phyloP scores from a whole-genome alignment of 2,888 invertebrate species.

The Campopleginae sp. region DNA sequence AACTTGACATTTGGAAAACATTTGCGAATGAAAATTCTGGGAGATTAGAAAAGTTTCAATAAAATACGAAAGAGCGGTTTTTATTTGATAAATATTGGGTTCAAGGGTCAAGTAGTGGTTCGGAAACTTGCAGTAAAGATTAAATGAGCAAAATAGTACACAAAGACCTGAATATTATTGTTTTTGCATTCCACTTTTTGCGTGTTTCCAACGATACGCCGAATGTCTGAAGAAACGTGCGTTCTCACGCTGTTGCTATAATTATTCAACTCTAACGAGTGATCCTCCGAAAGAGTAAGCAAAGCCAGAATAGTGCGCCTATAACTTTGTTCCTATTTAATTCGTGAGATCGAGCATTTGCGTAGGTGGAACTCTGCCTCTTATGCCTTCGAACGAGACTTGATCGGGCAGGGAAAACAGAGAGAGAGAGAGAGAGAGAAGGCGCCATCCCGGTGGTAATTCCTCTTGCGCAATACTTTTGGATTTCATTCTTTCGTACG shows the following conservation, averaged over 20 bases:
- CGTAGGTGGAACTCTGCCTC: neutral
- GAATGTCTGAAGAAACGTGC: neutral
- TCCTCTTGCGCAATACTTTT: slow-evolving; percentile 1
- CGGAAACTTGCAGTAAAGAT: neutral
- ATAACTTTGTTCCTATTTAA: neutral
- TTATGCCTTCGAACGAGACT: neutral
- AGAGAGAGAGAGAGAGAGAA: slow-evolving; percentile 1
- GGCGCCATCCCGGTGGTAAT: neutral
- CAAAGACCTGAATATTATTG: neutral
- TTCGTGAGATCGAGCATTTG: neutral
- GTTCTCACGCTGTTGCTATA: slow-evolving; percentile 3
- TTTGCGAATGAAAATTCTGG: no score
- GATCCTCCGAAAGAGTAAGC: neutral
- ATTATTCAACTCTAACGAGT: neutral
- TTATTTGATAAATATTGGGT: no score
- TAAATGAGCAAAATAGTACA: neutral
- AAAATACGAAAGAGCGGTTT: no score
- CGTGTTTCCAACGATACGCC: neutral
- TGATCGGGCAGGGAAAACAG: neutral
- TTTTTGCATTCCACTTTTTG: neutral
- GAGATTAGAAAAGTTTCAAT: no score
- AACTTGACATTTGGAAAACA: no score
- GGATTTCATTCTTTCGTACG: neutral
- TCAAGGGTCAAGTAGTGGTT: neutral
- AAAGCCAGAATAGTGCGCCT: neutral